Evolutionary conservation across 2,888 invertebrate genomes (phyloP).

Genomic region (Melinopterus prodromus): DNA sequence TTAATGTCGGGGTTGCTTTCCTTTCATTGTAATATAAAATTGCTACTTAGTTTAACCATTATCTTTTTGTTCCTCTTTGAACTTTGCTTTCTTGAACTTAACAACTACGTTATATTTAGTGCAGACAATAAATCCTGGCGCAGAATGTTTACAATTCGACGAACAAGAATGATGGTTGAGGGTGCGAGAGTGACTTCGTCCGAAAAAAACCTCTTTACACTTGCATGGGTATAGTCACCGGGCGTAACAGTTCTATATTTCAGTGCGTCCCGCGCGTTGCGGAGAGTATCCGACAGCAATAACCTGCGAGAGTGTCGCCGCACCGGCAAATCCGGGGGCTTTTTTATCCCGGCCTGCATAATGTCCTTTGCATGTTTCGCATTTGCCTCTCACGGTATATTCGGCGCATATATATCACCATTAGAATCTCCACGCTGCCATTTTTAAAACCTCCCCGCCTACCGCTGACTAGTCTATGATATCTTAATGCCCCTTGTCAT

Average conservation of each 20-base stretch:
- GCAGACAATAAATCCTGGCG: not conserved
- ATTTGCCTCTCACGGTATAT: slow-evolving; percentile 4
- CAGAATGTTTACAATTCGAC: slow-evolving; percentile 4
- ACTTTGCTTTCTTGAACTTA: not conserved
- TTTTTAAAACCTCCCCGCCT: not conserved
- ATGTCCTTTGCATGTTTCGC: slow-evolving; percentile 4
- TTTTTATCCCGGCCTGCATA: slow-evolving; percentile 4
- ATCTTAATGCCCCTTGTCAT: not conserved
- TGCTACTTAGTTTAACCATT: no score
- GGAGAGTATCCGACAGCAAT: slow-evolving; percentile 4
- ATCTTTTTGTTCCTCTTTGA: no score
- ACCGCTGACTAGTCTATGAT: not conserved
- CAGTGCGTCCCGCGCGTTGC: not conserved
- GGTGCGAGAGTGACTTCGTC: not conserved
- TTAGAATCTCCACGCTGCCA: slow-evolving; percentile 4
- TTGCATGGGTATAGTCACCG: not conserved
- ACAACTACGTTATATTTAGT: not conserved
- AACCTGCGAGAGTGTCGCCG: not conserved
- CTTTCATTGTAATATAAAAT: no score
- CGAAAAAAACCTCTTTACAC: slow-evolving; percentile 4
- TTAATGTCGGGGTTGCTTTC: no score
- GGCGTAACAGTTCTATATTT: slow-evolving; percentile 4
- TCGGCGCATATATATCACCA: not conserved
- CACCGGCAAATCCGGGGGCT: not conserved
- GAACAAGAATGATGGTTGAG: not conserved